These are phyloP conservation scores for Gastracanthus pulcherrimus DNA, from an alignment of 2,888 invertebrate genomes.

Conservation along the genomic window DNA sequence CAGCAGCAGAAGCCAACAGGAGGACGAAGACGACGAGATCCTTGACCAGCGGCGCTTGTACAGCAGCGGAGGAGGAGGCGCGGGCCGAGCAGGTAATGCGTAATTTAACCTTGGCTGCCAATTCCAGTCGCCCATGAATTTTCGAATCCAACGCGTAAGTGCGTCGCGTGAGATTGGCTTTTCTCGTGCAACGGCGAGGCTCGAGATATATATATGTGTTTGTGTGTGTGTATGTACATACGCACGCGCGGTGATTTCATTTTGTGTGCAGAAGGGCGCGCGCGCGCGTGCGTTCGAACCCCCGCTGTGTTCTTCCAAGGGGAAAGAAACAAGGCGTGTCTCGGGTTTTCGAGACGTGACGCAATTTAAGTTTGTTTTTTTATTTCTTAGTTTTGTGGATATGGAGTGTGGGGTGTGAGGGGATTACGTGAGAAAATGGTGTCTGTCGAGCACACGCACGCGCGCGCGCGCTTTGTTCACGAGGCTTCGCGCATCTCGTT, in stretches of 20 bases:
- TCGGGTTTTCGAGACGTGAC: too few species aligned
- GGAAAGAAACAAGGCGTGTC: too few species aligned
- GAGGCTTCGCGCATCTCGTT: too few species aligned
- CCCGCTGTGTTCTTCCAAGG: too few species aligned
- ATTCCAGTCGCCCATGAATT: neutral
- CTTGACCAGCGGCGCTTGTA: neutral
- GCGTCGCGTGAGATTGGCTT: too few species aligned
- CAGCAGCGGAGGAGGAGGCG: too few species aligned
- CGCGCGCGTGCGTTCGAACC: neutral
- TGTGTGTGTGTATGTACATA: neutral
- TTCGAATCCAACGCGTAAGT: neutral
- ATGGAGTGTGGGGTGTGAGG: too few species aligned
- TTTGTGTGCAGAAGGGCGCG: neutral
- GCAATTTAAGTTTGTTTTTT: too few species aligned
- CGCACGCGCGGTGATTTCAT: too few species aligned
- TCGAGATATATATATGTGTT: neutral
- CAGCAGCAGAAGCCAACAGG: constrained; percentile 2
- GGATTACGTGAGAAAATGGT: too few species aligned
- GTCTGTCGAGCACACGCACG: too few species aligned
- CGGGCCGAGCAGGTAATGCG: constrained; percentile 53
- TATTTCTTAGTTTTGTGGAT: too few species aligned
- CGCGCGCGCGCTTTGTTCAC: neutral
- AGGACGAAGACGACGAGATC: constrained; percentile 11
- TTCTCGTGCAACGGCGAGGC: constrained; percentile 25
- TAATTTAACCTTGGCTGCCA: constrained; percentile 44